Percentiles rank a stretch among this genome's conserved stretches.
These are phyloP conservation scores for Amblyopsis rosae DNA, from an alignment of 2,113 vertebrate genomes.

Conservation along the genomic window DNA sequence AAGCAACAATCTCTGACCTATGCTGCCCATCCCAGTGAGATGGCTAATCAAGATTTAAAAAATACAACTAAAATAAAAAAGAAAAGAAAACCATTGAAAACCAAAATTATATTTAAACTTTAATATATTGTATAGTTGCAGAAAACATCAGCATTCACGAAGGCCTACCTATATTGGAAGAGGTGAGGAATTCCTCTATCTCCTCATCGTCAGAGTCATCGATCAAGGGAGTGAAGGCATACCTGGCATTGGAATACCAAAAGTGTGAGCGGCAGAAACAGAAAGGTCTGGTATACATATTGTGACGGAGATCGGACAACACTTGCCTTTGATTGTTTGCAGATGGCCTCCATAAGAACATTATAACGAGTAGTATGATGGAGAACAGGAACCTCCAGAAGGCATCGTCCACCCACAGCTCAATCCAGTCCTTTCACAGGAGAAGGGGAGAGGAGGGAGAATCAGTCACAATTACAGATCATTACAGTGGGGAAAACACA, in stretches of 20 bases:
- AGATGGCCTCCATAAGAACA: slow-evolving; percentile 90
- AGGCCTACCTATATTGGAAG: slow-evolving; percentile 77
- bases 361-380: slow-evolving; percentile 84
- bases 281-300: not conserved
- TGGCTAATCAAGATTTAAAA: too few species aligned
- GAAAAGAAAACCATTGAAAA: too few species aligned
- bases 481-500: not conserved
- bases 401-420: slow-evolving; percentile 87
- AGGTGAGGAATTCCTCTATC: slow-evolving; percentile 83
- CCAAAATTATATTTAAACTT: not conserved
- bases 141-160: not conserved
- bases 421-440: slow-evolving; percentile 82
- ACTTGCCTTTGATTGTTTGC: slow-evolving; percentile 86
- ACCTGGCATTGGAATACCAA: slow-evolving; percentile 63
- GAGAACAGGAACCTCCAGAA: slow-evolving; percentile 92
- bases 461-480: not conserved
- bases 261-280: not conserved
- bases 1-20: too few species aligned
- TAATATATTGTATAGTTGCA: not conserved
- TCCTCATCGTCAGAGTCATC: slow-evolving; percentile 91
- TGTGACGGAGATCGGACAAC: not conserved
- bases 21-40: too few species aligned
- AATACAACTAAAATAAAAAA: too few species aligned
- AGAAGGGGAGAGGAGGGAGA: not conserved
- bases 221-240: slow-evolving; percentile 87